Evolutionary conservation across 1,140 invertebrate species (phyloP), one percentile per base, ranked within the genome.

Genomic region (Odontomachus brunneus): DNA sequence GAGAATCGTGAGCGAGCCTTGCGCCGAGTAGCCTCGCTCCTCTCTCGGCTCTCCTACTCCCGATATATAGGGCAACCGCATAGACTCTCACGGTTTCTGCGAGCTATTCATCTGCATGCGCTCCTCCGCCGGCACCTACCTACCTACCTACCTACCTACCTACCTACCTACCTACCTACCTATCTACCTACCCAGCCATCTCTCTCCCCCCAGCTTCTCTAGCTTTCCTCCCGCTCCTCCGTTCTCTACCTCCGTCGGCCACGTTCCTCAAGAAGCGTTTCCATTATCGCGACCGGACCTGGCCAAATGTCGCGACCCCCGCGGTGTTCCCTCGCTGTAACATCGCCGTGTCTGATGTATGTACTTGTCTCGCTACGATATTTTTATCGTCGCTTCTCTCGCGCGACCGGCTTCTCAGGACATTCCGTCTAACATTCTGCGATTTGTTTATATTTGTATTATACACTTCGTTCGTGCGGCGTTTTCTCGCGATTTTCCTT

Each of bases 11-110:
- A 92, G 91, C 90, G 87, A 87, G 84, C 55, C 29, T 3, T 33
- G 2, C 29, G 29, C 29, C 63, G 89, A 80, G 74, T 62, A 19
- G 65, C 81, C 60, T 69, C 80, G 84, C 51, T 74, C 80, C 83
- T 85, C 86, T 80, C 53, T 38, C 88, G 69, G 51, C 75, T 73
- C 83, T 84, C 71, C 83, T 90, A 90, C 90, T 91, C 89, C 85
- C 92, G 91, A 93, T 93, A 93, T 93, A 93, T 93, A 93, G 93
- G 93, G 93, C 92, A 93, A 92, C 88, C 87, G 51, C 75, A 84
- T 88, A 90, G 91, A 93, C 91, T 93, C 93, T 93, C 93, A 93
- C 93, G 93, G 92, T 93, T 93, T 93, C 90, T 91, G 92, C 91
- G 90, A 88, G 88, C 92, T 93, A 92, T 93, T 93, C 92, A 93